These are phyloP conservation scores for Hippocampus zosterae DNA, from an alignment of 2,113 vertebrate species.

Conservation along the genomic window DNA sequence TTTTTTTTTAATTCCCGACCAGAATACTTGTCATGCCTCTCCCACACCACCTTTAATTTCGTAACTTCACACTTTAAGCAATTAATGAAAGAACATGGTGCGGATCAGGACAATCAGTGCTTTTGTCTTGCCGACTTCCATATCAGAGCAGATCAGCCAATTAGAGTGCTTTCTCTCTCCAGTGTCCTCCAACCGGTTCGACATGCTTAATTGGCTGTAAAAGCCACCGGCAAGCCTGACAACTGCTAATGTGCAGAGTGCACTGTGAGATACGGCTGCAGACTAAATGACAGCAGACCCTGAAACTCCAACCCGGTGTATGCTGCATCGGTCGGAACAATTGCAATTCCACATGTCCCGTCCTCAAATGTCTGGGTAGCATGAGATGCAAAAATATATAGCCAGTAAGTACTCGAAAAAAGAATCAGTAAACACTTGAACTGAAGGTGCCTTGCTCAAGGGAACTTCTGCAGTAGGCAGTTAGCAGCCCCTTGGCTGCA, in stretches of 20 bases:
- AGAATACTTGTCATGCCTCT: background rate
- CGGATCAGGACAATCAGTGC: background rate
- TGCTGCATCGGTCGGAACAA: background rate
- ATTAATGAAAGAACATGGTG: background rate
- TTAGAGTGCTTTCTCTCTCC: background rate
- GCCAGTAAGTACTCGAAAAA: too few species aligned
- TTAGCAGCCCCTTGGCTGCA: too few species aligned
- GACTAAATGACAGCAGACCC: background rate
- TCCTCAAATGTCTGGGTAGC: background rate
- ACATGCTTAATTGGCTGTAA: conserved; percentile 8
- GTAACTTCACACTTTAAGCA: background rate
- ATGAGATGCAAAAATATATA: too few species aligned
- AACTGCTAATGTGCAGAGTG: background rate
- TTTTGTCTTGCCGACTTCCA: background rate
- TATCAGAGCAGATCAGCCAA: background rate
- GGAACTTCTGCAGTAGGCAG: too few species aligned
- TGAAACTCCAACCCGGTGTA: background rate
- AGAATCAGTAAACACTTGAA: too few species aligned
- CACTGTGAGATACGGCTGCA: background rate
- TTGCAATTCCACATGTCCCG: background rate
- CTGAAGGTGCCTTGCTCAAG: too few species aligned
- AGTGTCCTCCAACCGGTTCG: background rate
- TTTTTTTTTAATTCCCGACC: background rate
- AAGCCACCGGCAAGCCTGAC: conserved; percentile 5
- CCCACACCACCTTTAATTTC: background rate